phyloP scores from a whole-genome alignment of 1,140 invertebrate genomes.

The Cryptotermes secundus region DNA sequence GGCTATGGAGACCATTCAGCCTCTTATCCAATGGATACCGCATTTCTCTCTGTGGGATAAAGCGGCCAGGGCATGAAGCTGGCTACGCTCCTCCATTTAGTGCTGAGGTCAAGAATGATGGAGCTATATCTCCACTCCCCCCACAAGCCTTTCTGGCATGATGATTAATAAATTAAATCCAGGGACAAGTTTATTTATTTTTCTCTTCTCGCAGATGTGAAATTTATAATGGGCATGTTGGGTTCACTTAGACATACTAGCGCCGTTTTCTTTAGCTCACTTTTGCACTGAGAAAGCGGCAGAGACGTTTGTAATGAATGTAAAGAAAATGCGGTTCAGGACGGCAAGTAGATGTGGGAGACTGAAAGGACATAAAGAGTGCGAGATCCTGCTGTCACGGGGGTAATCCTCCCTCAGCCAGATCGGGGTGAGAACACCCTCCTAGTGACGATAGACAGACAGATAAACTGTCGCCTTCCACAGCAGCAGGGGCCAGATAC shows the following conservation, averaged over 20 bases:
- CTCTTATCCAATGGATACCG: too few species aligned
- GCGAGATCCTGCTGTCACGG: conserved; percentile 8
- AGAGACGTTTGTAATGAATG: not conserved
- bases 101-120: too few species aligned
- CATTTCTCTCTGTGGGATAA: too few species aligned
- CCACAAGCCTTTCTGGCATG: too few species aligned
- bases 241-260: not conserved
- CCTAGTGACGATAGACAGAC: not conserved
- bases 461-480: not conserved
- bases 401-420: not conserved
- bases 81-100: too few species aligned
- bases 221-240: too few species aligned
- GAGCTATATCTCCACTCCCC: too few species aligned
- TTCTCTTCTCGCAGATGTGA: too few species aligned
- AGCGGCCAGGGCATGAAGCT: too few species aligned
- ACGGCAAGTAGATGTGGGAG: not conserved
- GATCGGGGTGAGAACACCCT: not conserved
- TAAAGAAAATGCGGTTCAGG: not conserved
- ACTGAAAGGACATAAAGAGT: not conserved
- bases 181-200: too few species aligned
- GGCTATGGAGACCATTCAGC: too few species aligned
- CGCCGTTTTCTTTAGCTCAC: not conserved
- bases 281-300: not conserved
- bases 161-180: too few species aligned
- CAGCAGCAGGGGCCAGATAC: not conserved